phyloP scores from a whole-genome alignment of 2,797 vertebrate species.

The Hoplostethus mediterraneus region DNA sequence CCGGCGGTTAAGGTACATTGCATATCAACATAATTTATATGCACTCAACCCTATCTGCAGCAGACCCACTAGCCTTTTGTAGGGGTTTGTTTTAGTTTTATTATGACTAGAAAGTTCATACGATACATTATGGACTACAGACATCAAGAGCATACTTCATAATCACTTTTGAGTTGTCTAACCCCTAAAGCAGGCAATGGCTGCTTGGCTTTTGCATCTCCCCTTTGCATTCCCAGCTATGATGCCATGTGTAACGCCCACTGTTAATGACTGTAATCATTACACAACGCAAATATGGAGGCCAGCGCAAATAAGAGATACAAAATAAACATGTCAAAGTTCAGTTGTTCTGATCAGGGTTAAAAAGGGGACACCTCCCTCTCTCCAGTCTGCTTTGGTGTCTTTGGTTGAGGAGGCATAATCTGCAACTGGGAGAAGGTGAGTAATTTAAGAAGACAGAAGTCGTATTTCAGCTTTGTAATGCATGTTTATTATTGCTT shows the following conservation, averaged over 20 bases:
- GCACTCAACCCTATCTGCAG: too few relatives aligned
- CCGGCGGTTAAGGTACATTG: too few relatives aligned
- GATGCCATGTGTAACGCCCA: not conserved
- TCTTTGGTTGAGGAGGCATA: slow-evolving; percentile 17
- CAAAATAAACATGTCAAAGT: slow-evolving; percentile 72
- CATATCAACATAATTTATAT: too few relatives aligned
- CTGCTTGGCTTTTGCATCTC: not conserved
- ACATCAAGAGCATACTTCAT: not conserved
- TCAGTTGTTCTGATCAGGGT: slow-evolving; percentile 32
- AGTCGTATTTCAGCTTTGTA: not conserved
- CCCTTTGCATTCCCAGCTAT: too few relatives aligned
- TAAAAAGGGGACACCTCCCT: slow-evolving; percentile 31
- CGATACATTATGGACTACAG: not conserved
- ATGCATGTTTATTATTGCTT: not conserved
- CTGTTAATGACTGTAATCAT: slow-evolving; percentile 34
- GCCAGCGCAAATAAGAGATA: slow-evolving; percentile 43
- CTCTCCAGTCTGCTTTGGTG: slow-evolving; percentile 24
- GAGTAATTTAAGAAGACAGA: slow-evolving; percentile 7
- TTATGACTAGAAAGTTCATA: too few relatives aligned
- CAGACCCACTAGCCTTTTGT: too few relatives aligned
- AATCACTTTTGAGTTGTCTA: too few relatives aligned
- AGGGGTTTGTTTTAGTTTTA: too few relatives aligned
- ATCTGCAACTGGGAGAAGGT: slow-evolving; percentile 43
- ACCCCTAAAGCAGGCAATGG: not conserved
- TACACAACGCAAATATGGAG: slow-evolving; percentile 53